Percentiles rank a stretch among this genome's conserved stretches.
phyloP scores from a whole-genome alignment of 1,140 invertebrate species.

The Solen grandis region DNA sequence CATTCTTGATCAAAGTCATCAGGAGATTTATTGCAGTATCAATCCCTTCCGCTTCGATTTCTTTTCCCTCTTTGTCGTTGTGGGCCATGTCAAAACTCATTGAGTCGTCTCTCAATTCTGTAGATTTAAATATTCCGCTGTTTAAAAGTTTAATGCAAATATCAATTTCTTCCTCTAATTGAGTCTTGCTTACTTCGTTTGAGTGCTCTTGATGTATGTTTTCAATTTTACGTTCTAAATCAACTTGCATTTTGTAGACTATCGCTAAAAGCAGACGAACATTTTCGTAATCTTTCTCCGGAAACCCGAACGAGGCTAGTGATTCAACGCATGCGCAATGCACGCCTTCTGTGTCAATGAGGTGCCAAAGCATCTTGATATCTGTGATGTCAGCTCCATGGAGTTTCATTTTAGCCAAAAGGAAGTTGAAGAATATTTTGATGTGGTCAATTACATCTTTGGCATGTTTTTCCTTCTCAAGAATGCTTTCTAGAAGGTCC shows the following conservation, averaged over 20 bases:
- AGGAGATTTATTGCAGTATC: not conserved
- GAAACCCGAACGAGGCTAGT: constrained; percentile 35
- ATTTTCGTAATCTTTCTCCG: constrained; percentile 1
- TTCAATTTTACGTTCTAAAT: constrained; percentile 3
- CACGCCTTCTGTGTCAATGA: constrained; percentile 23
- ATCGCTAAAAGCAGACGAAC: constrained; percentile 20
- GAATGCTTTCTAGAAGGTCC: constrained; percentile 31
- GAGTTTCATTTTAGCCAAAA: constrained; percentile 35
- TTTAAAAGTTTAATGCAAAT: not conserved
- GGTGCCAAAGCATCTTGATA: constrained; percentile 48
- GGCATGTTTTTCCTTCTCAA: not conserved
- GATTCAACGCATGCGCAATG: not conserved
- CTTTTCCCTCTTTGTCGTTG: not conserved
- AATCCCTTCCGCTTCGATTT: not conserved
- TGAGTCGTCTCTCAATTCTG: not conserved
- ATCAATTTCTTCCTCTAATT: too few relatives aligned
- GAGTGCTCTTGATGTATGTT: not conserved
- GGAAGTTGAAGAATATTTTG: constrained; percentile 49
- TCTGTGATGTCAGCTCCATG: constrained; percentile 32
- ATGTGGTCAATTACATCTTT: constrained; percentile 28
- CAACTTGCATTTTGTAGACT: constrained; percentile 25
- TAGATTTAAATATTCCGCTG: not conserved
- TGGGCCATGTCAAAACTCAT: not conserved
- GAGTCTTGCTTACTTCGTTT: not conserved
- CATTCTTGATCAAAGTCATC: too few relatives aligned